These are phyloP conservation scores for Phycodurus eques DNA, from an alignment of 2,113 vertebrate species.

Conservation along the genomic window DNA sequence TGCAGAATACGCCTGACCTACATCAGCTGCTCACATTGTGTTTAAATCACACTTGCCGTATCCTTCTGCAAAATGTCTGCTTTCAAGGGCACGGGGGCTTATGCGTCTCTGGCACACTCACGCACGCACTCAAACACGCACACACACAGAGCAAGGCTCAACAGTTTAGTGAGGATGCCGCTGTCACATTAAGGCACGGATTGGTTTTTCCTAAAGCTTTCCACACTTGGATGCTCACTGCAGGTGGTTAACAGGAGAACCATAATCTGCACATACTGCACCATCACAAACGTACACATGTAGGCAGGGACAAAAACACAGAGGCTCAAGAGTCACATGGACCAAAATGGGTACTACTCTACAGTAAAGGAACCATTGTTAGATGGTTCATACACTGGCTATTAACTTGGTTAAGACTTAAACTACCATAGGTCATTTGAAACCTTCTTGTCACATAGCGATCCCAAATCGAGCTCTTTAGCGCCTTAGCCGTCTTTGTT, in stretches of 20 bases:
- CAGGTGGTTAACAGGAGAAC: constrained; percentile 60
- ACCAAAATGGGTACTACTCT: too few species aligned
- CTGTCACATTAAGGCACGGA: constrained; percentile 67
- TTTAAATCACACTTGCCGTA: constrained; percentile 48
- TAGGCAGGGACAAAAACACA: constrained; percentile 7
- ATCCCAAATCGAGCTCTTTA: too few species aligned
- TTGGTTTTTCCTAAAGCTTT: constrained; percentile 63
- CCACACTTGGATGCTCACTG: constrained; percentile 55
- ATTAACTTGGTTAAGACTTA: too few species aligned
- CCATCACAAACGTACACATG: constrained; percentile 7
- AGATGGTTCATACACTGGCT: too few species aligned
- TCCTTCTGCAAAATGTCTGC: constrained; percentile 32
- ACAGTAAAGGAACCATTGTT: too few species aligned
- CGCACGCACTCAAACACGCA: constrained; percentile 5
- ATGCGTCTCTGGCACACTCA: constrained; percentile 12
- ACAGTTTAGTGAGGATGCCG: constrained; percentile 62
- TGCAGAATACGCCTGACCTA: constrained; percentile 58
- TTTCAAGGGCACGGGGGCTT: constrained; percentile 17
- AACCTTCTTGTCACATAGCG: too few species aligned
- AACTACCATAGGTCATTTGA: too few species aligned
- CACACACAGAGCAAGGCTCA: constrained; percentile 30
- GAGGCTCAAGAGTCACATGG: not conserved
- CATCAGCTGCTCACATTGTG: constrained; percentile 46
- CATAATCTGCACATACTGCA: constrained; percentile 48
- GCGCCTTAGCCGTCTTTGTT: too few species aligned